Evolutionary conservation across 2,797 vertebrate genomes (phyloP), one percentile per base, ranked within the genome.

Genomic region (Lepilemur ruficaudatus): DNA sequence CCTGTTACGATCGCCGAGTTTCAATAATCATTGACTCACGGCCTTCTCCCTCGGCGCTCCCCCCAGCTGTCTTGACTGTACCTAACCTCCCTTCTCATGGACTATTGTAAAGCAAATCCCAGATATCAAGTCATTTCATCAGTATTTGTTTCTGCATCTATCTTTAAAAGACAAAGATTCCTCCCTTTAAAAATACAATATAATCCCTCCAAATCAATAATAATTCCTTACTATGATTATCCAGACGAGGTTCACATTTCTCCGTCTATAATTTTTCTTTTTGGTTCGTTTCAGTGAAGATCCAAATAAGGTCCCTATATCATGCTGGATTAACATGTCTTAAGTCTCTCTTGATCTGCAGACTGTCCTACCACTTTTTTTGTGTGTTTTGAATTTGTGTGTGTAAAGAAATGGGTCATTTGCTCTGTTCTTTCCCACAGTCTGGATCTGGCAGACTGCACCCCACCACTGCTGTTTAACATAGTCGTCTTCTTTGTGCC

Each of bases 181-280:
- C 20, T 72, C 35, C 59, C 50, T 88, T 89, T 84, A 84, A 80
- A 94, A 96, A 57, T 23, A 46, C 38, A 57, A n/a, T 48, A 35
- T 41, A 20, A 1, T 12, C 32, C 41, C 55, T 17, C 38, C 30
- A 81, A 73, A 50, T 43, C 41, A 92, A 25, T 32, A 89, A 32
- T 25, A 82, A 94, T 70, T 89, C 48, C 79, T 89, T 50, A 55
- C 11, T 55, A 59, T 57, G 55, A 59, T 76, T 79, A 32, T 28
- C n/a, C 10, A 82, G 87, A 59, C 0, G 22, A 20, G 2, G 50
- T 4, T 41, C 30, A 90, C 2, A 9, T n/a, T 95, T 90, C 80
- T 50, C 57, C 76, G 17, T 18, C 35, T 87, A 4, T 57, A 59
- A 35, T 28, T 86, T 82, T 82, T 82, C 15, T 50, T 75, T 78